Conservation (phyloP, 2,797 vertebrate species). For the Myotis vivesi region DNA sequence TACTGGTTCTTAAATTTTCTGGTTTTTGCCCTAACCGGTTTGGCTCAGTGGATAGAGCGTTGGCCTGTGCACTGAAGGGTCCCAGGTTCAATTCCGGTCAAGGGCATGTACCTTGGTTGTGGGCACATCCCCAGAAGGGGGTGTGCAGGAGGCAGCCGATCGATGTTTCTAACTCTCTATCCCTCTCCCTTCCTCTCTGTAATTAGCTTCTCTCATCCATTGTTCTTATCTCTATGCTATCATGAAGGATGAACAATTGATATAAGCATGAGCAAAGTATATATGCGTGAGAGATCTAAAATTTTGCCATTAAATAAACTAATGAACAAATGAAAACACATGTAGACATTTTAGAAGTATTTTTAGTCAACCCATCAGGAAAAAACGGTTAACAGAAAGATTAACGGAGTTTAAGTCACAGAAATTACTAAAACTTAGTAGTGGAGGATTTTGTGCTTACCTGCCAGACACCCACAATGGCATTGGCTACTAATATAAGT, state of each 20-base stretch:
- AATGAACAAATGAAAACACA: not conserved
- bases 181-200: not conserved
- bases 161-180: no score
- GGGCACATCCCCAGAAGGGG: no score
- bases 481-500: constrained; percentile 98
- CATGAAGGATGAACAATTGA: not conserved
- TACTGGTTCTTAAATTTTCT: not conserved
- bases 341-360: not conserved
- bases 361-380: not conserved
- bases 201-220: not conserved
- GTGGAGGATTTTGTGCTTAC: constrained; percentile 83
- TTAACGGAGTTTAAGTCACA: not conserved
- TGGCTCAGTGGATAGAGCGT: no score
- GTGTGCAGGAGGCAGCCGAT: no score
- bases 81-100: no score
- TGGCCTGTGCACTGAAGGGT: no score
- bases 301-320: not conserved
- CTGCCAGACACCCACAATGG: constrained; percentile 99
- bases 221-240: not conserved
- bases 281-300: not conserved
- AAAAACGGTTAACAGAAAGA: not conserved
- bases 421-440: not conserved
- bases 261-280: not conserved
- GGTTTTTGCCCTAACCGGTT: not conserved
- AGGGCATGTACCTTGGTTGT: no score